phyloP scores from a whole-genome alignment of 2,888 invertebrate genomes.

The Hyalella azteca region DNA sequence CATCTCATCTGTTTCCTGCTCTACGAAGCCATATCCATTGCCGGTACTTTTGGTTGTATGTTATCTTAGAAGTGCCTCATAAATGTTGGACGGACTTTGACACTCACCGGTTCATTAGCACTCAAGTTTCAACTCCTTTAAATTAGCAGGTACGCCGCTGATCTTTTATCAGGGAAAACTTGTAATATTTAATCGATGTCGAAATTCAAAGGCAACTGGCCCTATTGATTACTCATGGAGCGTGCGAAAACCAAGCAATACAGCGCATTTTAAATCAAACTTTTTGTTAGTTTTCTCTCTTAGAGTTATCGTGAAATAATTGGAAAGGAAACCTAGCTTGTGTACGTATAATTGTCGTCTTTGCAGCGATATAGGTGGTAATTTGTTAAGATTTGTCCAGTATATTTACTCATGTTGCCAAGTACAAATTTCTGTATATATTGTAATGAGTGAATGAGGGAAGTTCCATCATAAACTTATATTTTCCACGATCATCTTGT shows the following conservation, averaged over 20 bases:
- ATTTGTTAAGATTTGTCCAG: constrained; percentile 15
- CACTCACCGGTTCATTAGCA: too few species aligned
- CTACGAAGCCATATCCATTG: not conserved
- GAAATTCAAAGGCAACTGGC: too few species aligned
- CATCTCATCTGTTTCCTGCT: not conserved
- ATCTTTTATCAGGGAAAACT: too few species aligned
- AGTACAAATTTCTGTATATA: constrained; percentile 37
- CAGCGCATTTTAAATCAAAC: not conserved
- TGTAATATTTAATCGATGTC: too few species aligned
- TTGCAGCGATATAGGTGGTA: constrained; percentile 1
- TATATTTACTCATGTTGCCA: constrained; percentile 34
- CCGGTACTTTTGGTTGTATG: not conserved
- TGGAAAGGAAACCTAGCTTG: not conserved
- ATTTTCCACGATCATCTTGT: not conserved
- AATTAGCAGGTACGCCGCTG: too few species aligned
- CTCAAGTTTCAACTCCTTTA: too few species aligned
- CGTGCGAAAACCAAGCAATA: too few species aligned
- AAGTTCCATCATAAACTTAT: constrained; percentile 32
- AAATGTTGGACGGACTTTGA: too few species aligned
- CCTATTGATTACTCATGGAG: too few species aligned
- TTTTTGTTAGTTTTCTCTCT: not conserved
- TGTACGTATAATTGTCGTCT: constrained; percentile 3
- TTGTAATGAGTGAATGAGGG: constrained; percentile 30
- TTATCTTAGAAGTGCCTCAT: constrained; percentile 13
- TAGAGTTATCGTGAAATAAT: not conserved